Evolutionary conservation across 2,888 invertebrate genomes (phyloP), one percentile per base, ranked within the genome.

Genomic region (Agrochola lota): DNA sequence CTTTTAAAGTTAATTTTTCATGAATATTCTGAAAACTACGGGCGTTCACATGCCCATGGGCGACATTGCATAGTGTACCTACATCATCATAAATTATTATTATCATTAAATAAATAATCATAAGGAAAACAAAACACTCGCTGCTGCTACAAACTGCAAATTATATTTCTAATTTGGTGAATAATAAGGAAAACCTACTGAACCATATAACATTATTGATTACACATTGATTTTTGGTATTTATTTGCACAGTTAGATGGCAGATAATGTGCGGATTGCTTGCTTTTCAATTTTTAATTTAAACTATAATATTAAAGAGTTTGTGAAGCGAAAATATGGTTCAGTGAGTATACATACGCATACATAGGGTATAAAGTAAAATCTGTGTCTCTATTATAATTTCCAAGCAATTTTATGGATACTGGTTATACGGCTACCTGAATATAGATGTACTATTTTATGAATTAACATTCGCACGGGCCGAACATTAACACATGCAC

Each of bases 401-500:
- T 23, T 52, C 23, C 35, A n/a, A 77, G 35, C 23, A 43, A 40
- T 49, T n/a, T 55, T 49, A 26, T 49, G 23, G 0, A 17, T 6
- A 9, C 15, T 40, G 43, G 11, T 7, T 49, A 12, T 7, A 62
- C 8, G 43, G 30, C 17, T 23, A 43, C 6, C 46, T 83, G 15
- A 69, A 49, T 26, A 69, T 26, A 79, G 52, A 35, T 35, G 30
- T 7, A 71, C 8, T 46, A 60, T 55, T 71, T 64, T 12, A 63
- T 71, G 74, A 40, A 75, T 63, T 66, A 72, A 60, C 35, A 40
- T 49, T 74, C 59, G 55, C 66, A 17, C 71, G 59, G 68, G 67
- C 63, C n/a, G 64, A 66, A 62, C 40, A 66, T 73, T 76, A 78
- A 76, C 79, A 71, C 70, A 23, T 68, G 82, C 88, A 88, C 86